Conservation (phyloP, 2,888 invertebrate genomes). For the Tiliacea aurago region DNA sequence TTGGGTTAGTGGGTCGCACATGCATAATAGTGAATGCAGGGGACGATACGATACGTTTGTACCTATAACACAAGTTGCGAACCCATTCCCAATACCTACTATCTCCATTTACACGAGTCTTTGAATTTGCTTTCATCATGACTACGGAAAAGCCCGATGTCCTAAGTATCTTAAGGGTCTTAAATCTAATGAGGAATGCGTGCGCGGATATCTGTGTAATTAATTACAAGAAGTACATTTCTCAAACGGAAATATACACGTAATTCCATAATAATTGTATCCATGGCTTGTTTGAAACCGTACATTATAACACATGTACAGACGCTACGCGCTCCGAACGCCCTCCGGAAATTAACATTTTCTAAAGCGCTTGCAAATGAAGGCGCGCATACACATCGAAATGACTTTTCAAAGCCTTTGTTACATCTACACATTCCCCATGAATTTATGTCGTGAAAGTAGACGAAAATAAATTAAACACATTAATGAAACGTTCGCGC, state of each 20-base stretch:
- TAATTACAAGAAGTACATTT: slow-evolving; percentile 48
- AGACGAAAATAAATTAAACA: slow-evolving; percentile 72
- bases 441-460: slow-evolving; percentile 66
- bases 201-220: slow-evolving; percentile 40
- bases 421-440: slow-evolving; percentile 72
- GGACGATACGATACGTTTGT: slow-evolving; percentile 23
- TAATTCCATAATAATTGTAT: slow-evolving; percentile 60
- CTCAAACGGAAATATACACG: slow-evolving; percentile 52
- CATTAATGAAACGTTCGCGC: slow-evolving; percentile 76
- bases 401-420: slow-evolving; percentile 79
- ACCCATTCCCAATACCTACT: slow-evolving; percentile 1
- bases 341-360: slow-evolving; percentile 83
- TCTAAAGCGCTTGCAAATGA: slow-evolving; percentile 83
- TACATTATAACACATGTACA: slow-evolving; percentile 59
- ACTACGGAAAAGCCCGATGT: slow-evolving; percentile 1
- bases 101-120: background rate
- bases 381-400: slow-evolving; percentile 78
- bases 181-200: slow-evolving; percentile 49
- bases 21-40: slow-evolving; percentile 42
- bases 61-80: background rate
- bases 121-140: slow-evolving; percentile 9
- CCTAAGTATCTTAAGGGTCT: slow-evolving; percentile 17
- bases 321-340: slow-evolving; percentile 62
- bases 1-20: slow-evolving; percentile 51
- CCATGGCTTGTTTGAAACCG: slow-evolving; percentile 56